Evolutionary conservation across 2,888 invertebrate species (phyloP).

Genomic region (Epistrophella euchroma): DNA sequence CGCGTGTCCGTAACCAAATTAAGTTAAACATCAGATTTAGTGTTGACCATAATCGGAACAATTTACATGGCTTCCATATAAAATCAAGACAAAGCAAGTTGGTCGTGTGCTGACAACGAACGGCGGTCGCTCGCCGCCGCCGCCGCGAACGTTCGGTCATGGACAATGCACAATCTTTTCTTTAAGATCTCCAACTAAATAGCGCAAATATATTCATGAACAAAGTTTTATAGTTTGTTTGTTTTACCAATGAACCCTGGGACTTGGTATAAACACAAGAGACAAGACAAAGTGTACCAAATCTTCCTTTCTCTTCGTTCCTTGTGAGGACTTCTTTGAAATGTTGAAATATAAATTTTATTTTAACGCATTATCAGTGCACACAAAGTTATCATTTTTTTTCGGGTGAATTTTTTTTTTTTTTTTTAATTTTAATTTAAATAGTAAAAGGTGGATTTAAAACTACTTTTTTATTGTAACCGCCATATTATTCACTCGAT

Average conservation of each 20-base stretch:
- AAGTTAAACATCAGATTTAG: slow-evolving; percentile 50
- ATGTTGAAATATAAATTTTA: not conserved
- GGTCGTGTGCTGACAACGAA: slow-evolving; percentile 35
- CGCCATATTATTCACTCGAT: too few relatives aligned
- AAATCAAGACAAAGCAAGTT: slow-evolving; percentile 63
- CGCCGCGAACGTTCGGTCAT: too few relatives aligned
- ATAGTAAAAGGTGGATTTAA: too few relatives aligned
- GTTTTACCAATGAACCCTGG: slow-evolving; percentile 40
- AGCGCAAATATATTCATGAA: slow-evolving; percentile 20
- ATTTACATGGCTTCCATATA: slow-evolving; percentile 61
- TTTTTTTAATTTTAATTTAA: too few relatives aligned
- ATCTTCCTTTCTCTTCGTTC: not conserved
- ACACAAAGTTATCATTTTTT: too few relatives aligned
- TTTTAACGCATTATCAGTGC: not conserved
- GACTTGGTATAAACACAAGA: not conserved
- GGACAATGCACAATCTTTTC: slow-evolving; percentile 40
- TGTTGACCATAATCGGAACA: slow-evolving; percentile 68
- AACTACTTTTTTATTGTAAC: too few relatives aligned
- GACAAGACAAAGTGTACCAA: not conserved
- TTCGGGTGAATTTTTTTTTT: too few relatives aligned
- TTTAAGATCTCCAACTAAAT: slow-evolving; percentile 43
- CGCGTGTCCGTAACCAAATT: slow-evolving; percentile 44
- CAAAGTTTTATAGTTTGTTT: slow-evolving; percentile 14
- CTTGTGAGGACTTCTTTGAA: not conserved
- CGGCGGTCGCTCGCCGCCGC: too few relatives aligned